Conservation (phyloP, 2,113 vertebrate genomes). For the Pan troglodytes region NHGRI_mPanTro3-v2.1_pri NC_072402.2:61841001-61841500, state of each 20-base stretch:
- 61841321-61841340: not conserved
- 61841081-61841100: not conserved
- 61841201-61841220: not conserved
- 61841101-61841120: not conserved
- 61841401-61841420: not conserved
- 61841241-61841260: not conserved
- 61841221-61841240: not conserved
- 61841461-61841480: not conserved
- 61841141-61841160: not conserved
- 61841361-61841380: not conserved
- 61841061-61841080: not conserved
- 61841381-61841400: not conserved
- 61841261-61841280: not conserved
- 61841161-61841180: not conserved
- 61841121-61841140: not conserved
- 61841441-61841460: not conserved
- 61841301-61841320: not conserved
- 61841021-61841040: not conserved
- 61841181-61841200: not conserved
- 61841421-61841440: not conserved
- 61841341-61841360: constrained; percentile 18
- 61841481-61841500: not conserved
- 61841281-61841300: not conserved
- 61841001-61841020: not conserved
- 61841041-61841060: not conserved